Percentiles rank a stretch among this genome's conserved stretches.
phyloP scores from a whole-genome alignment of 2,888 invertebrate species.

The Mesochorus sp. region DNA sequence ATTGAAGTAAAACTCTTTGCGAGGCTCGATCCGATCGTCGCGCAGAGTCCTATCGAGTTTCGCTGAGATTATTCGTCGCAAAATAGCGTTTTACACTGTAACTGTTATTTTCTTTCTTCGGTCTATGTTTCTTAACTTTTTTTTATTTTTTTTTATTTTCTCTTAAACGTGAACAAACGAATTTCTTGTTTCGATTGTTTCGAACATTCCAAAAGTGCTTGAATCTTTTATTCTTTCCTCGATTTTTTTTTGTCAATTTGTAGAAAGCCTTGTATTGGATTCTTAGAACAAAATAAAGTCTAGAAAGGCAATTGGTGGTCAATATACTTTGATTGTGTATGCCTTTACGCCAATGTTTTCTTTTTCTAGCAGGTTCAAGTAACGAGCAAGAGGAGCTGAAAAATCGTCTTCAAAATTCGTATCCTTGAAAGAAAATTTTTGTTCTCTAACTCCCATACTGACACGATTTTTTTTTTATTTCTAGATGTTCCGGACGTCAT shows the following conservation, averaged over 20 bases:
- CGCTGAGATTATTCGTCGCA: constrained; percentile 27
- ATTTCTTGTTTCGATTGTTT: constrained; percentile 75
- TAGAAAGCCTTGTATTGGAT: constrained; percentile 81
- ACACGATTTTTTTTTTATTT: constrained; percentile 56
- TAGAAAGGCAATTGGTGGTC: constrained; percentile 77
- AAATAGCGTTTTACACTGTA: constrained; percentile 34
- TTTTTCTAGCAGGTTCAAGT: background rate
- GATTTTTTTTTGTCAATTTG: constrained; percentile 75
- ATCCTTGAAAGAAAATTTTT: background rate
- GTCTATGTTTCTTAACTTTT: constrained; percentile 40
- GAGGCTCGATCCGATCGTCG: constrained; percentile 6
- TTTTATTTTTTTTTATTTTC: constrained; percentile 41
- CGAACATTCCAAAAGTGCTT: constrained; percentile 78
- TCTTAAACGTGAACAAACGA: constrained; percentile 26
- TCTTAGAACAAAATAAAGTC: constrained; percentile 82
- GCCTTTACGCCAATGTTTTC: background rate
- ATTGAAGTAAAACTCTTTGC: constrained; percentile 1
- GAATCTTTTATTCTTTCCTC: constrained; percentile 67
- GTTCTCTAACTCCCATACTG: constrained; percentile 25
- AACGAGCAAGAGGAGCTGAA: background rate
- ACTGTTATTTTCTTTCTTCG: constrained; percentile 57
- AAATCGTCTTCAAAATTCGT: background rate
- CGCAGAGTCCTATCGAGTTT: constrained; percentile 52
- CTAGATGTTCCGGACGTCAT: constrained; percentile 31
- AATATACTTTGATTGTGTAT: constrained; percentile 27